Conservation (phyloP, 2,113 vertebrate genomes). For the Sakesphorus luctuosus region DNA sequence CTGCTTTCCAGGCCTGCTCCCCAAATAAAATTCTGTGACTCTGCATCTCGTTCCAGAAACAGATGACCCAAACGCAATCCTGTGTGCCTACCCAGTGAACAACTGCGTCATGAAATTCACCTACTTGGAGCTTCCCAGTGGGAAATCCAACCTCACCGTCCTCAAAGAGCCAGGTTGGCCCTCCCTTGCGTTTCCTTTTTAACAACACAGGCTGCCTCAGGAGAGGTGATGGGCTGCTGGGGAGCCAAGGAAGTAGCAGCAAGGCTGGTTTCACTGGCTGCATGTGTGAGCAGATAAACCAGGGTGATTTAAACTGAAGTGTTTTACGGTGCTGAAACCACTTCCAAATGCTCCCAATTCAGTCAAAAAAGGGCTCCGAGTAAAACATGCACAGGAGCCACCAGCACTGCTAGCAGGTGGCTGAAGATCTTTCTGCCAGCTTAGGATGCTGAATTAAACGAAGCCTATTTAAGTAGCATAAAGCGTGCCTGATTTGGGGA, state of each 20-base stretch:
- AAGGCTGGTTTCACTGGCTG: not conserved
- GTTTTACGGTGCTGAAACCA: not conserved
- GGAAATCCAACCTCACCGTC: constrained; percentile 87
- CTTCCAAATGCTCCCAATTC: not conserved
- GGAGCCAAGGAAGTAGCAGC: not conserved
- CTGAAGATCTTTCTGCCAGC: not conserved
- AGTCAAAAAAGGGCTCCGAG: not conserved
- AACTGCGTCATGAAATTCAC: constrained; percentile 98
- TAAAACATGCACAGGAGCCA: not conserved
- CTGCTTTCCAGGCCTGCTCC: not conserved
- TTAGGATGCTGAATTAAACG: not conserved
- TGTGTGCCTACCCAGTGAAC: constrained; percentile 90
- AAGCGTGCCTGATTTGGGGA: not conserved
- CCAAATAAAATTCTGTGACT: not conserved
- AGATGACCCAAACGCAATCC: constrained; percentile 80
- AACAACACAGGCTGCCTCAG: not conserved
- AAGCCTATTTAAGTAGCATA: not conserved
- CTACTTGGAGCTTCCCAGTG: constrained; percentile 88
- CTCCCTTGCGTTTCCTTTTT: not conserved
- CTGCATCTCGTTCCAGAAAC: constrained; percentile 75
- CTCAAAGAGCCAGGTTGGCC: constrained; percentile 90
- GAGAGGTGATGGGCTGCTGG: not conserved
- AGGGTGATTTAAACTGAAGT: not conserved
- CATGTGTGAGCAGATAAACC: not conserved
- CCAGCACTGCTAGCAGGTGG: not conserved